These are phyloP conservation scores for Halesus radiatus DNA, from an alignment of 1,140 invertebrate genomes.

Conservation along the genomic window DNA sequence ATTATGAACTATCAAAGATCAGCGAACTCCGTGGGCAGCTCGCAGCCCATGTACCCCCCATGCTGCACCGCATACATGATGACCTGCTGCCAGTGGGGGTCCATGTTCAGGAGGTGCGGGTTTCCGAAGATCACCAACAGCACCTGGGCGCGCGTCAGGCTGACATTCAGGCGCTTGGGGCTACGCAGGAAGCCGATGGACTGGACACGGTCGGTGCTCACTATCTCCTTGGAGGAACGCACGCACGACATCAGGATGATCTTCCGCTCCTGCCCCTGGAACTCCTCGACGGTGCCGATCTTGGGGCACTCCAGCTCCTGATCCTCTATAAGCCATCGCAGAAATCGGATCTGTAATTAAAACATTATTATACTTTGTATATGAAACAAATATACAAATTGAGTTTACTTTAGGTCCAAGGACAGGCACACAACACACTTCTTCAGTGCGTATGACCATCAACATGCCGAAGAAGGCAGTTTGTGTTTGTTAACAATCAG, in stretches of 20 bases:
- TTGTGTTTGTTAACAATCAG: no score
- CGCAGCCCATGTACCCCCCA: slow-evolving; percentile 77
- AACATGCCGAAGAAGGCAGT: no score
- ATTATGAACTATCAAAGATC: not conserved
- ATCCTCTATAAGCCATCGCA: slow-evolving; percentile 77
- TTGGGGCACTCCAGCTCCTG: slow-evolving; percentile 81
- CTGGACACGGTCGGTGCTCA: slow-evolving; percentile 72
- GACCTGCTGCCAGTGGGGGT: slow-evolving; percentile 80
- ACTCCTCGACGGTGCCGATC: slow-evolving; percentile 95
- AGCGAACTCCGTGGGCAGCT: slow-evolving; percentile 64
- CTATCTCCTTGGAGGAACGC: slow-evolving; percentile 71
- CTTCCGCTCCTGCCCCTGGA: slow-evolving; percentile 92
- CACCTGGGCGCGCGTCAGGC: slow-evolving; percentile 85
- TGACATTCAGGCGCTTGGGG: slow-evolving; percentile 88
- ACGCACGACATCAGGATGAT: slow-evolving; percentile 92
- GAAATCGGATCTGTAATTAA: slow-evolving; percentile 78
- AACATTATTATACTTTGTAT: no score
- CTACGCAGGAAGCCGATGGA: slow-evolving; percentile 83
- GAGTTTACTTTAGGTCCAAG: no score
- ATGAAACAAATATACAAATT: no score
- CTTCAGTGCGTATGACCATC: not conserved
- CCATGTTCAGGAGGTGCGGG: slow-evolving; percentile 79
- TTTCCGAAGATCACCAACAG: slow-evolving; percentile 88
- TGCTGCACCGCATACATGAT: slow-evolving; percentile 76
- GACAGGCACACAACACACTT: no score